Percentiles rank a stretch among this genome's conserved stretches.
Evolutionary conservation across 1,140 invertebrate genomes (phyloP).

Genomic region (Drosophila lowei): DNA sequence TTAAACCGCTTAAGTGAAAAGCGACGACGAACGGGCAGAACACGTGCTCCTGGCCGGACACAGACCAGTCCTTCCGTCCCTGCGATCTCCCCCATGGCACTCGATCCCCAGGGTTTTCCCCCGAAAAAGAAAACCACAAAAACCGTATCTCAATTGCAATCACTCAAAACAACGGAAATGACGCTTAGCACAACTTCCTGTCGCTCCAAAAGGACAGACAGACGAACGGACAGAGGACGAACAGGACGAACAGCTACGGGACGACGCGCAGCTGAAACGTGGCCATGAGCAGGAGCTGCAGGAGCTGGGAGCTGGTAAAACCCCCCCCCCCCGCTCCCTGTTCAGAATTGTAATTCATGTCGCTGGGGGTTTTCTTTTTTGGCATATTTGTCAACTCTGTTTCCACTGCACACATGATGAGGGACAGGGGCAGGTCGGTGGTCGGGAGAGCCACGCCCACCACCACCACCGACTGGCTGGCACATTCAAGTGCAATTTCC

Average conservation of each 20-base stretch:
- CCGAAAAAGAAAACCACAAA: conserved; percentile 70
- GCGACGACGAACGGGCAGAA: conserved; percentile 27
- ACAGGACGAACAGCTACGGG: conserved; percentile 49
- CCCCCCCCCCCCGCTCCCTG: not conserved
- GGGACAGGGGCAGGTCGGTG: not conserved
- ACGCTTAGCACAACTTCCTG: conserved; percentile 80
- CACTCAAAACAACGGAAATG: conserved; percentile 82
- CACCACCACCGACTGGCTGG: conserved; percentile 43
- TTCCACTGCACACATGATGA: conserved; percentile 57
- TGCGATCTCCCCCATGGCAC: no score
- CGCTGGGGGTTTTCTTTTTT: conserved; percentile 62
- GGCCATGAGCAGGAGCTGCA: conserved; percentile 1
- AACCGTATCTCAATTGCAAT: conserved; percentile 80
- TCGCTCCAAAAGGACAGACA: conserved; percentile 52
- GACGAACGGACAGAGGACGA: conserved; percentile 45
- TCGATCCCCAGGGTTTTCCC: conserved; percentile 12
- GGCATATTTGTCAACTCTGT: conserved; percentile 76
- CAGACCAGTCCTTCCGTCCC: conserved; percentile 4
- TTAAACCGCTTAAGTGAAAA: conserved; percentile 47
- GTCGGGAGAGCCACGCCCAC: conserved; percentile 38
- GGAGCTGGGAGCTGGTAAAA: not conserved
- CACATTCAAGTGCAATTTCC: conserved; percentile 80
- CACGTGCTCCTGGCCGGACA: conserved; percentile 44
- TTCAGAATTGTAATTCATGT: conserved; percentile 44
- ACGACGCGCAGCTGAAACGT: conserved; percentile 35